Conservation (phyloP, 2,113 vertebrate genomes). For the Potamarius usumacintae region DNA sequence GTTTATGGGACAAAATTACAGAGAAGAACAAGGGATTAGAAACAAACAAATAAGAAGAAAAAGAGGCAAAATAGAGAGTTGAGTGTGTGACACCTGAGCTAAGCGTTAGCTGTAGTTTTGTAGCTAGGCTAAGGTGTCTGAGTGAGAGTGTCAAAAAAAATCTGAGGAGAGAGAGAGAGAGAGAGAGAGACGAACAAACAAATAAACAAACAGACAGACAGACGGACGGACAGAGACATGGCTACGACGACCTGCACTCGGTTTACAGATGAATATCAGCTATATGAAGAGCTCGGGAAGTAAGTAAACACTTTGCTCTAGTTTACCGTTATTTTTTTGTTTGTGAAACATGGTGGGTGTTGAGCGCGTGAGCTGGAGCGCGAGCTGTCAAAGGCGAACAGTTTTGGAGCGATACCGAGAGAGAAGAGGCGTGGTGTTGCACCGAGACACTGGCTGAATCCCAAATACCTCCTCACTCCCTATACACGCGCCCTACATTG, state of each 20-base stretch:
- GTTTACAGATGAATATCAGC: slow-evolving; percentile 93
- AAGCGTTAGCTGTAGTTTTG: slow-evolving; percentile 19
- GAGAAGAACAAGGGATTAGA: background rate
- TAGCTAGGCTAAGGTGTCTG: slow-evolving; percentile 12
- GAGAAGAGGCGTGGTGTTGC: slow-evolving; percentile 36
- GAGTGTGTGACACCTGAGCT: slow-evolving; percentile 12
- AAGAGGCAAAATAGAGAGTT: background rate
- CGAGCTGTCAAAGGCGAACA: slow-evolving; percentile 1
- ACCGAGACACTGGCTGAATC: slow-evolving; percentile 17
- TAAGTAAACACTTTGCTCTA: slow-evolving; percentile 68
- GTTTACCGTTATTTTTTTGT: background rate
- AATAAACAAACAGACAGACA: background rate
- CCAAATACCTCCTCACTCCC: slow-evolving; percentile 8
- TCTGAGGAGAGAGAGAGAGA: background rate
- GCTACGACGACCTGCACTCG: slow-evolving; percentile 92
- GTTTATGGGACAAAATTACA: background rate
- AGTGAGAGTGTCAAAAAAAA: slow-evolving; percentile 14
- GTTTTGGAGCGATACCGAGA: background rate
- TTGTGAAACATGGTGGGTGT: background rate
- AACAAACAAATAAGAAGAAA: background rate
- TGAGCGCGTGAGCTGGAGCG: background rate
- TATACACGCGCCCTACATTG: slow-evolving; percentile 3
- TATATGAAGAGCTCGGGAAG: slow-evolving; percentile 96
- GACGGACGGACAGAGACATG: slow-evolving; percentile 72
- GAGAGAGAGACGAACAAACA: background rate